Percentiles rank a stretch among this genome's conserved stretches.
phyloP scores from a whole-genome alignment of 2,888 invertebrate genomes.

The Cerceris ruficornis region DNA sequence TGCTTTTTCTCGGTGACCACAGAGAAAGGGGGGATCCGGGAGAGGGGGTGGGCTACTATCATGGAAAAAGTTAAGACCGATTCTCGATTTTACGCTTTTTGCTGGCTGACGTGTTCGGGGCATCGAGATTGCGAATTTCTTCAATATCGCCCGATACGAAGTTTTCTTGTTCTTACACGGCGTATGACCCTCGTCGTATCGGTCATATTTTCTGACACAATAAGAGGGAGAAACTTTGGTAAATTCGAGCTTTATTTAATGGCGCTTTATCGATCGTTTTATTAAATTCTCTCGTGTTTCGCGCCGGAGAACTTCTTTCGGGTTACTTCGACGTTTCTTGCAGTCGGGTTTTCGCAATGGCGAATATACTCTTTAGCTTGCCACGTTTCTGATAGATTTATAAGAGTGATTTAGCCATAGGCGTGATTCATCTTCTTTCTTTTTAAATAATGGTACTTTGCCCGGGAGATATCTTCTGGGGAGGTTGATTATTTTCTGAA shows the following conservation, averaged over 20 bases:
- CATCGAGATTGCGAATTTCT: slow-evolving; percentile 43
- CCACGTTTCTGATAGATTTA: neutral
- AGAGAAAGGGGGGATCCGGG: too few species aligned
- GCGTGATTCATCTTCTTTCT: neutral
- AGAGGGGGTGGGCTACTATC: neutral
- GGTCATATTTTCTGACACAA: neutral
- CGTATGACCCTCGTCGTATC: slow-evolving; percentile 10
- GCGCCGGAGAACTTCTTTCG: neutral
- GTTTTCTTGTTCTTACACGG: slow-evolving; percentile 20
- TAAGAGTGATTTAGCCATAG: neutral
- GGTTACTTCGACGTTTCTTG: too few species aligned
- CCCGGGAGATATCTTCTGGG: too few species aligned
- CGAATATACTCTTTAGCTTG: too few species aligned
- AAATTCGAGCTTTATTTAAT: neutral
- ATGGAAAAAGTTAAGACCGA: slow-evolving; percentile 34
- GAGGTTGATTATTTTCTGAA: slow-evolving; percentile 8
- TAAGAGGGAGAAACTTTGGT: neutral
- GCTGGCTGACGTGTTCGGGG: slow-evolving; percentile 22
- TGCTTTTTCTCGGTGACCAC: slow-evolving; percentile 8
- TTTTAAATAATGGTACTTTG: too few species aligned
- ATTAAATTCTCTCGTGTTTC: neutral
- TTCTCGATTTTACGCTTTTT: slow-evolving; percentile 44
- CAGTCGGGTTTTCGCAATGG: too few species aligned
- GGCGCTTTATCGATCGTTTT: slow-evolving; percentile 34
- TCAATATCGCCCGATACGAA: slow-evolving; percentile 42